A percentile compares a stretch with the other conserved stretches of the same genome.
phyloP scores from a whole-genome alignment of 2,888 invertebrate species.

The Uloborus plumipes region DNA sequence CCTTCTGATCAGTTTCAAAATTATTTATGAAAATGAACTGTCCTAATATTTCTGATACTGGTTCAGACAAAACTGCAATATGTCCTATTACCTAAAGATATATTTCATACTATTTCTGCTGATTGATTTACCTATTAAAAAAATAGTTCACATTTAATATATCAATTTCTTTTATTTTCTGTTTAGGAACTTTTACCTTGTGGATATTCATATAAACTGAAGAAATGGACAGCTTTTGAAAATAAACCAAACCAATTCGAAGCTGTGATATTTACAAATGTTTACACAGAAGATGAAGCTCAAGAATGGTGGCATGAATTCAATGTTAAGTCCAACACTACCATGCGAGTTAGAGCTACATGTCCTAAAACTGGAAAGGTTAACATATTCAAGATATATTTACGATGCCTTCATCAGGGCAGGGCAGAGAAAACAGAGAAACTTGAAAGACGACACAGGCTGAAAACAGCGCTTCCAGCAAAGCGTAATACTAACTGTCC shows the following conservation, averaged over 20 bases:
- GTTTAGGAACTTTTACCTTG: conserved; percentile 37
- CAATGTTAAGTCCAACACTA: conserved; percentile 49
- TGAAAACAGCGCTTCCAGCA: background rate
- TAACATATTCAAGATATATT: conserved; percentile 51
- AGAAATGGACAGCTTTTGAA: conserved; percentile 38
- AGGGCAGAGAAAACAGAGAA: conserved; percentile 34
- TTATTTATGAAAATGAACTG: too few species aligned
- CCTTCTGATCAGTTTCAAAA: too few species aligned
- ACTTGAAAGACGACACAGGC: conserved; percentile 3
- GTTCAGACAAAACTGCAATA: background rate
- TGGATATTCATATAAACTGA: conserved; percentile 50
- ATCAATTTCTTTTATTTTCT: background rate
- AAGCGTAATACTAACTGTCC: conserved; percentile 50
- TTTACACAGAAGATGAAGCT: conserved; percentile 54
- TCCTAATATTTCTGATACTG: too few species aligned
- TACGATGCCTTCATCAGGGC: conserved; percentile 49
- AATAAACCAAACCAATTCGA: conserved; percentile 48
- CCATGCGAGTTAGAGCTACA: conserved; percentile 48
- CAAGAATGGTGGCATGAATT: conserved; percentile 58
- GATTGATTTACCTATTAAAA: background rate
- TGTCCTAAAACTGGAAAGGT: conserved; percentile 55
- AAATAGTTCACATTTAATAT: background rate
- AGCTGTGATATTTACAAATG: conserved; percentile 37
- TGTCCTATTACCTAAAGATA: background rate
- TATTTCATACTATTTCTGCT: background rate